These are phyloP conservation scores for Kradibia gibbosae DNA, from an alignment of 1,140 invertebrate species.

Conservation along the genomic window DNA sequence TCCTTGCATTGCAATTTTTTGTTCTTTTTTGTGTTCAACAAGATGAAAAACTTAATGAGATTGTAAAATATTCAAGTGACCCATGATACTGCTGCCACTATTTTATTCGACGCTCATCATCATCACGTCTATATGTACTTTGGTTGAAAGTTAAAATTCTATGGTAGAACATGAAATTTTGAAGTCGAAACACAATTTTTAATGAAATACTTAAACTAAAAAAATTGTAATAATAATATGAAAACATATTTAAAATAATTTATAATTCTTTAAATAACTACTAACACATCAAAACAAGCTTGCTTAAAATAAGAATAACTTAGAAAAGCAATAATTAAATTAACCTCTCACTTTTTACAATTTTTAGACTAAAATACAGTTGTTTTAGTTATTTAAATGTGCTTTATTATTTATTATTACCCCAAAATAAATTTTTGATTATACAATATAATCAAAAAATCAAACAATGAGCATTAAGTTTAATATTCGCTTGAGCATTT, in stretches of 20 bases:
- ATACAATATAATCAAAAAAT: too few relatives aligned
- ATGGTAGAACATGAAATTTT: neutral
- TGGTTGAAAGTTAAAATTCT: neutral
- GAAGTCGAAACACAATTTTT: neutral
- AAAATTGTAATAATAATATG: too few relatives aligned
- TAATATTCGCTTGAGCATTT: neutral
- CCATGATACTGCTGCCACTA: neutral
- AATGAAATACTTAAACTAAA: neutral
- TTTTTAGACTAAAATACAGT: too few relatives aligned
- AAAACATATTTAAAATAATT: too few relatives aligned
- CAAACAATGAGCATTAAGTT: neutral
- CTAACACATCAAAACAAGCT: too few relatives aligned
- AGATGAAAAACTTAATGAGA: slow-evolving; percentile 43
- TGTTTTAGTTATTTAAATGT: too few relatives aligned
- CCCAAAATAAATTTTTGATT: too few relatives aligned
- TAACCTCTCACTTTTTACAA: too few relatives aligned
- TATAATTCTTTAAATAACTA: too few relatives aligned
- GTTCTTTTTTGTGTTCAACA: slow-evolving; percentile 20
- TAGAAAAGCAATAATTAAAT: too few relatives aligned
- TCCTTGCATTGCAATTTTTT: slow-evolving; percentile 14
- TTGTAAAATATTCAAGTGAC: slow-evolving; percentile 46
- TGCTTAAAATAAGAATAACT: too few relatives aligned
- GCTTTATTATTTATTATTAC: too few relatives aligned
- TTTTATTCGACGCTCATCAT: slow-evolving; percentile 1
- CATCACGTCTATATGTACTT: neutral